A percentile compares a stretch with the other conserved stretches of the same genome.
Conservation (phyloP, 2,888 invertebrate genomes). For the Heteromyza rotundicornis region DNA sequence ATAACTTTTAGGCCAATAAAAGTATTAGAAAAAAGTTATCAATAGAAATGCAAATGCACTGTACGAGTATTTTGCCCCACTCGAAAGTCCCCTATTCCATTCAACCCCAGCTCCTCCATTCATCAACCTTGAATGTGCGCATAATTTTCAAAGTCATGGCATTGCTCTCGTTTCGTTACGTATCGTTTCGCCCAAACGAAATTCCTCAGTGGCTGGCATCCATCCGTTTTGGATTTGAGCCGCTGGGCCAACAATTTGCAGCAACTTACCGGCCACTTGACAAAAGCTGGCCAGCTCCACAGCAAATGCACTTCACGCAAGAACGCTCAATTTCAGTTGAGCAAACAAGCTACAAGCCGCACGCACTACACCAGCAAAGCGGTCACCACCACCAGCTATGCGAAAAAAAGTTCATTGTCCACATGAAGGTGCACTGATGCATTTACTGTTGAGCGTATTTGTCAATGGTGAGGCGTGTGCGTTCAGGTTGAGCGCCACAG, state of each 20-base stretch:
- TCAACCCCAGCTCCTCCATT: too few relatives aligned
- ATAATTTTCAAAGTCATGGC: slow-evolving; percentile 12
- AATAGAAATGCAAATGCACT: too few relatives aligned
- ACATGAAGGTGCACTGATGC: neutral
- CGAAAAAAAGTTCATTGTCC: slow-evolving; percentile 9
- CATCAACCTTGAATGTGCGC: slow-evolving; percentile 3
- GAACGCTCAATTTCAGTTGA: slow-evolving; percentile 21
- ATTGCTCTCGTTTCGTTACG: slow-evolving; percentile 13
- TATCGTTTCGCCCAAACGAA: slow-evolving; percentile 6
- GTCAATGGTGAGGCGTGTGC: too few relatives aligned
- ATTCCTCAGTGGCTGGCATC: slow-evolving; percentile 16
- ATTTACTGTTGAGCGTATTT: too few relatives aligned
- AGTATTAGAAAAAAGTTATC: too few relatives aligned
- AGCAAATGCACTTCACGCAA: slow-evolving; percentile 23
- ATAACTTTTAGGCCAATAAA: too few relatives aligned
- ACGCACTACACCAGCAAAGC: neutral
- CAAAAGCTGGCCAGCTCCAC: too few relatives aligned
- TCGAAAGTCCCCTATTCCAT: too few relatives aligned
- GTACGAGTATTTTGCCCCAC: too few relatives aligned
- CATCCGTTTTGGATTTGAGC: neutral
- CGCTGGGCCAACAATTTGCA: slow-evolving; percentile 4
- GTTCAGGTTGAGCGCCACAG: too few relatives aligned
- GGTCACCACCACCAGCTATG: neutral
- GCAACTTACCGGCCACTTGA: slow-evolving; percentile 8
- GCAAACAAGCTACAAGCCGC: slow-evolving; percentile 1